phyloP scores from a whole-genome alignment of 1,140 invertebrate species.

The Teleopsis dalmanni region DNA sequence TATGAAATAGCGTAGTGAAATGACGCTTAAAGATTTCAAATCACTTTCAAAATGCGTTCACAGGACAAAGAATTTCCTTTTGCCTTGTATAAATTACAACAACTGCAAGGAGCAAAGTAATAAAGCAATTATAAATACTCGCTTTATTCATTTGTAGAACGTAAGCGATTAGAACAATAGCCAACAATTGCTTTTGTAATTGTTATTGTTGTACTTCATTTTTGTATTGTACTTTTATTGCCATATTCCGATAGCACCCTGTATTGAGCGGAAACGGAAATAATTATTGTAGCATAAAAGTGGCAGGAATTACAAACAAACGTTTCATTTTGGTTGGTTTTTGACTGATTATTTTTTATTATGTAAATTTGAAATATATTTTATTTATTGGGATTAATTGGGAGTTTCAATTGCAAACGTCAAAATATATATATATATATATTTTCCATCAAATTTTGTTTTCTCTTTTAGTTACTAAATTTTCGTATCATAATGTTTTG shows the following conservation, averaged over 20 bases:
- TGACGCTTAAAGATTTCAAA: too few relatives aligned
- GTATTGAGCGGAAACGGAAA: slow-evolving; percentile 13
- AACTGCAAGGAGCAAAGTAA: too few relatives aligned
- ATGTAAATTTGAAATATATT: neutral
- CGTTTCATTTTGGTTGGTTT: neutral
- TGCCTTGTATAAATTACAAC: too few relatives aligned
- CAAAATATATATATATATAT: neutral
- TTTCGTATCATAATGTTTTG: too few relatives aligned
- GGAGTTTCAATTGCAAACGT: neutral
- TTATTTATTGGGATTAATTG: too few relatives aligned
- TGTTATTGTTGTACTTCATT: neutral
- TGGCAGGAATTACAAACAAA: slow-evolving; percentile 5
- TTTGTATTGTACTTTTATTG: too few relatives aligned
- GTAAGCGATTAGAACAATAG: neutral
- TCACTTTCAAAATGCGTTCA: too few relatives aligned
- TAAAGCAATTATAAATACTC: too few relatives aligned
- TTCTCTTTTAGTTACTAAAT: neutral
- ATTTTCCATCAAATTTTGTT: neutral
- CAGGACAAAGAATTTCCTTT: too few relatives aligned
- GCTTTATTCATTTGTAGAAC: too few relatives aligned
- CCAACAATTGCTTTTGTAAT: neutral
- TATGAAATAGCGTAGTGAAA: too few relatives aligned
- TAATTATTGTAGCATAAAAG: slow-evolving; percentile 10
- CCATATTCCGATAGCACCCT: too few relatives aligned
- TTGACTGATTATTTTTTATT: neutral